Base-by-base conservation (phyloP, 2,113 vertebrate species). In the Oryzias melastigma region DNA sequence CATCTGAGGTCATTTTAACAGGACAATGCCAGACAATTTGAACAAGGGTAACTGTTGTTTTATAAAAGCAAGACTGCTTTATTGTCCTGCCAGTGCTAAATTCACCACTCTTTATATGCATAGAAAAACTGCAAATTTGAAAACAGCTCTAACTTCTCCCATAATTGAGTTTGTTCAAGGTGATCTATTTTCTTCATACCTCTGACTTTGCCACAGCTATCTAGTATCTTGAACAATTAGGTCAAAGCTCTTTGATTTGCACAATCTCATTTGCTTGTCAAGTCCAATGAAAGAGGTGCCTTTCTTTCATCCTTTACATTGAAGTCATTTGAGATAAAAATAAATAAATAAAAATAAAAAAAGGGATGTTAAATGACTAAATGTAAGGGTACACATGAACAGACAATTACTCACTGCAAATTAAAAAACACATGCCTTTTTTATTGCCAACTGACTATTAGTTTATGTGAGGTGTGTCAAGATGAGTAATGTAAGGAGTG, bases 351-450 rank as follows among this genome's bases (percentile, higher is more conserved):
- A 22, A 22, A 22, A 22, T 22, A 2, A 22, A 53, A 45, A 13
- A 51, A 6, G 1, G 22, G 43, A 27, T 8, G 22, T n/a, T 29
- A 62, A 53, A 27, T 29, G 22, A 52, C 41, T 44, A 15, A 27
- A 18, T 22, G 40, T 44, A n/a, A 44, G 24, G 20, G 29, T 7
- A 24, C 14, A 27, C 62, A 69, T 40, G 14, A 68, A 42, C 22
- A 61, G 46, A 70, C 12, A 2, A 45, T 81, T 75, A 75, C 51
- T 85, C 75, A 85, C 20, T 46, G 20, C 35, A 35, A 35, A 35
- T 35, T 12, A 41, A 49, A 27, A 64, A 14, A 0, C 0, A n/a
- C 5, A 14, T 2, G 2, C 5, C 19, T 53, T 17, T 17, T 17
- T 56, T 61, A 51, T 1, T 47, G 55, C 52, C 45, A 12, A 29